Evolutionary conservation across 2,888 invertebrate genomes (phyloP), one percentile per base, ranked within the genome.

Genomic region (Furcula furcula): DNA sequence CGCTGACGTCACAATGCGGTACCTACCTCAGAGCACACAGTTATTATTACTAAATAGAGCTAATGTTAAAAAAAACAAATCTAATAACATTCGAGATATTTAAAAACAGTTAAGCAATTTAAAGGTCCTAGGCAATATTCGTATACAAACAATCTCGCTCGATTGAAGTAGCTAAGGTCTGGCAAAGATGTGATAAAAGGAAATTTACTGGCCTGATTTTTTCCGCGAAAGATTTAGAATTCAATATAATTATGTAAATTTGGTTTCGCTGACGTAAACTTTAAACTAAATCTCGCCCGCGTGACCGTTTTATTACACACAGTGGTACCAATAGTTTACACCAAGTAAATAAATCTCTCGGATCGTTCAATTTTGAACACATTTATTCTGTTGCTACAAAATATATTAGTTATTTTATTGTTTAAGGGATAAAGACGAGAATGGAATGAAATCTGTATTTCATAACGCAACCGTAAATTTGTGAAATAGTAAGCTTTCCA

Each of bases 261-360:
- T 18, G 10, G 10, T 18, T 11, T 18, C 7, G 7, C 18, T 16
- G 3, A 28, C 28, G 28, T 18, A 28, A 28, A 14, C 13, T 26
- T 26, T 6, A 9, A 3, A 20, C n/a, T n/a, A 15, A 10, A 28
- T n/a, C 28, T 28, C 4, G 11, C 28, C 26, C 13, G 3, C 18
- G 4, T 16, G 18, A 18, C 10, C 18, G 18, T 28, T 28, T 28
- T 28, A 28, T 28, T 28, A 28, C 28, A 28, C 9, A 28, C 28
- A 28, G 18, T 28, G 28, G 28, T 10, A 28, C 10, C 15, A 10
- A 18, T 28, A 16, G 18, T 18, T 18, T 11, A 18, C 28, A 28
- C 28, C 28, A 18, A 28, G 28, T 18, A 10, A 18, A 26, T 26
- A 26, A 26, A 18, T 11, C 28, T 18, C 16, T 18, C 18, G 11